Evolutionary conservation across 1,140 invertebrate species (phyloP), one percentile per base, ranked within the genome.

Genomic region (Ptiloglossa arizonensis): DNA sequence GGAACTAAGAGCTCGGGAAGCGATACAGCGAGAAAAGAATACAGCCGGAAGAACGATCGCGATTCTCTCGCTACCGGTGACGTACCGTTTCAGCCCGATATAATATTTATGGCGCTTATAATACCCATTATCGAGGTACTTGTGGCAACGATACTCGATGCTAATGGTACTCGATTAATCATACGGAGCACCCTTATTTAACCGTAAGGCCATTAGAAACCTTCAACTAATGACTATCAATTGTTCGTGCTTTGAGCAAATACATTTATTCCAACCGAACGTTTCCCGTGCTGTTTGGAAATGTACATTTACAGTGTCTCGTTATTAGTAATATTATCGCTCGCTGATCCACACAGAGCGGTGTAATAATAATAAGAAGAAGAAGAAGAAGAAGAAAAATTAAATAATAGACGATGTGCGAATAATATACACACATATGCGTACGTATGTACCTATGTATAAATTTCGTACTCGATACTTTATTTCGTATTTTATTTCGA

Each of bases 91-190:
- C 68, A 1, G 54, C 27, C 41, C 41, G 57, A 70, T 70, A 59
- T 32, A 59, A 70, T 56, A 69, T 46, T 32, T 27, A 63, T 63
- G 57, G 48, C 44, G 70, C 35, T 62, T 27, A 38, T 52, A 41
- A 35, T 72, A 29, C 38, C 27, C 44, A 41, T 63, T 44, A 72
- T 72, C 50, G 70, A 72, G 50, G 62, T 72, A 63, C 44, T 63
- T 63, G 60, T 38, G 70, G 57, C 32, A 63, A 72, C 35, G 57
- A 72, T 32, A 15, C 41, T 19, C 38, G 38, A 62, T 62, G 46
- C 57, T 44, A 29, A 38, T 50, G 57, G 15, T 27, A 62, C 44
- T n/a, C 29, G 29, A 72, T 72, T 63, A 72, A 72, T 72, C 59
- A 63, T 50, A 5, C 38, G 22, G 24, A 52, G 19, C 41, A 27